Base-by-base conservation (phyloP, 92 coral and sea anemone species). In the Porites rus region DNA sequence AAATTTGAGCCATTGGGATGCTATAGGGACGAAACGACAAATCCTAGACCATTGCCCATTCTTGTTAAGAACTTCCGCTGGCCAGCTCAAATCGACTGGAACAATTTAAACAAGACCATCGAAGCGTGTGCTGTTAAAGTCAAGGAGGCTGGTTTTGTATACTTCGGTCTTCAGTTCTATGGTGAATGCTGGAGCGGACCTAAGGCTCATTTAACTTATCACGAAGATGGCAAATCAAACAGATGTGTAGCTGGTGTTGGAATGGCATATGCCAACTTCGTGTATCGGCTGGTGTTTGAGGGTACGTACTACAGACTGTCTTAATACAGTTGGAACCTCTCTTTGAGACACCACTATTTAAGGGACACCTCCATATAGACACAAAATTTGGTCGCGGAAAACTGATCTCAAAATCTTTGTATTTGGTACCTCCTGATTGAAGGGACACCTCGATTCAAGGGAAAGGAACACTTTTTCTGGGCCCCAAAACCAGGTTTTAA, bases 141-240 rank as follows among this genome's bases (percentile, higher is more conserved):
- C 8, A 81, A 94, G 50, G 13, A 80, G n/a, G 88, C 86, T 50
- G 93, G 97, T 6, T 94, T 25, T 52, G 31, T 78, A 1, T 94
- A 94, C 82, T 91, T 91, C 87, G 94, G 93, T 0, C 75, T 94
- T 82, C 94, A 94, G 84, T 94, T 79, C 63, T 94, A 84, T 63
- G 97, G 97, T 28, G 97, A 94, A 72, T 94, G 97, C 78, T 94
- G 95, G 97, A 91, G 94, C 72, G 97, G 95, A 69, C 77, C 89
- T 59, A 82, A n/a, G 25, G 92, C 92, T 83, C 85, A 74, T 46
- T 70, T 62, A 61, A 91, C 94, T 17, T 91, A 77, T 54, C 64
- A 82, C 25, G 86, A 78, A 24, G 86, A 91, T 58, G 94, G 94
- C 46, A 13, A 77, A 68, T 91, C 94, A 1, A 63, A 58, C 7